phyloP scores from a whole-genome alignment of 2,797 vertebrate species.

The Lycodopsis pacificus region DNA sequence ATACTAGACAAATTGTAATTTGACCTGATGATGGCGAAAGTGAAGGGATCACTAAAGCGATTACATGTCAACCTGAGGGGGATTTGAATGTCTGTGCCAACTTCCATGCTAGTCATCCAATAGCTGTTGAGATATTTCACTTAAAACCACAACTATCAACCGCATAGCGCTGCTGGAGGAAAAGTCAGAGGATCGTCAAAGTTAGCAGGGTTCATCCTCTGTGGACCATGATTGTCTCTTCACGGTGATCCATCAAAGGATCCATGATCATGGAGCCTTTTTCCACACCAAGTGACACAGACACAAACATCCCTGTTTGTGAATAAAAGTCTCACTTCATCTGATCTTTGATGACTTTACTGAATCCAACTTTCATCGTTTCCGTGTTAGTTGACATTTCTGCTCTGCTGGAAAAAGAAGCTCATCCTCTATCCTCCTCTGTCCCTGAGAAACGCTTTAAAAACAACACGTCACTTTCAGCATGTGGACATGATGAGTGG shows the following conservation, averaged over 20 bases:
- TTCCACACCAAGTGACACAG: not conserved
- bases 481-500: constrained; percentile 8
- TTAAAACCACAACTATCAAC: too few species aligned
- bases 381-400: constrained; percentile 4
- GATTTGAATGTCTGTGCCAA: not conserved
- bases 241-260: not conserved
- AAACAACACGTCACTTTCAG: constrained; percentile 48
- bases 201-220: not conserved
- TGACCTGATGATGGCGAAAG: not conserved
- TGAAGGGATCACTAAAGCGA: not conserved
- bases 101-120: not conserved
- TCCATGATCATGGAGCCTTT: not conserved
- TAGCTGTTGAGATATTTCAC: not conserved
- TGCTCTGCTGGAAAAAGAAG: constrained; percentile 3
- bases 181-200: not conserved
- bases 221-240: not conserved
- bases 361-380: not conserved
- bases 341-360: not conserved
- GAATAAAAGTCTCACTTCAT: not conserved
- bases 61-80: too few species aligned
- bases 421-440: constrained; percentile 1
- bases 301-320: not conserved
- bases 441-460: constrained; percentile 24
- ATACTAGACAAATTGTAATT: not conserved
- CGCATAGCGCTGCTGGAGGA: too few species aligned